Base-by-base conservation (phyloP, 2,797 vertebrate genomes). In the Onychomys torridus region DNA sequence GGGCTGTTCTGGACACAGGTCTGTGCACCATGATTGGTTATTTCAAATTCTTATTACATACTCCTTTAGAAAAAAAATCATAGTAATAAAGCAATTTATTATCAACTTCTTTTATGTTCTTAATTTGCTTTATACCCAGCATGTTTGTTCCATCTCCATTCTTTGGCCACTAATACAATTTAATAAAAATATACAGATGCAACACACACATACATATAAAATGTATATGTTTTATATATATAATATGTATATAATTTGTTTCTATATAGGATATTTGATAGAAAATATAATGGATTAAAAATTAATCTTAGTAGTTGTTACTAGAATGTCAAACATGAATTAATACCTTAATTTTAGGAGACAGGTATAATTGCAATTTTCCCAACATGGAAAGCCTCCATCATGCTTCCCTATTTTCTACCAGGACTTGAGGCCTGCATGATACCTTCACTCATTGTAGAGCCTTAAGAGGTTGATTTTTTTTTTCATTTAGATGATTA, bases 401-500 rank as follows among this genome's bases (percentile, higher is more conserved):
- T n/a, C 23, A 23, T 79, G 82, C 37, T 78, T 92, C 12, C 55
- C 55, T 89, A 29, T 59, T 57, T 95, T 8, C 9, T 61, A 32
- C 34, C 0, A 14, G 6, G 37, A 69, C 77, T 25, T 85, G 40
- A 65, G n/a, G 88, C 12, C 89, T 55, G 37, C 7, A 52, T 85
- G 84, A 59, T 91, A 63, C 69, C 52, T 90, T 86, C 43, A 86
- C 43, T 27, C 37, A 87, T 91, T 75, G 95, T 43, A 94, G 95
- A 91, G 46, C n/a, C 92, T 97, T 96, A 92, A 96, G 63, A 67
- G 79, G 90, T 95, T 3, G 32, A 91, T 86, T 75, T 37, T 86
- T 59, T 88, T 95, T 94, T 93, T 91, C 92, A 94, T 91, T 96
- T 91, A 61, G 57, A 67, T 93, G 32, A 94, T 83, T 81, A 87